A percentile compares a stretch with the other conserved stretches of the same genome.
Evolutionary conservation across 2,888 invertebrate genomes (phyloP).

Genomic region (Acholoe squamosa): DNA sequence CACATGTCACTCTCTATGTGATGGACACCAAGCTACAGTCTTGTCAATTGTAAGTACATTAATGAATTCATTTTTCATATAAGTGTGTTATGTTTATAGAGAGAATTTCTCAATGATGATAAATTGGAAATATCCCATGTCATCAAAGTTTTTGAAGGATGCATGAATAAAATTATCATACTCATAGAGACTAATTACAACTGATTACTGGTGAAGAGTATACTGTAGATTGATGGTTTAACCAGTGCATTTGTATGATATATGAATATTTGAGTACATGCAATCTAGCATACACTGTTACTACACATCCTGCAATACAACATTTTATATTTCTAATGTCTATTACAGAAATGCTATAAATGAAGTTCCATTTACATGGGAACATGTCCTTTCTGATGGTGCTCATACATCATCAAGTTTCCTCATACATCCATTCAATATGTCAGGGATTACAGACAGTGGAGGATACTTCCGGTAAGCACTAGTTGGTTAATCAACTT

Average conservation of each 20-base stretch:
- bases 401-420: background rate
- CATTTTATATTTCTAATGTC: background rate
- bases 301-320: background rate
- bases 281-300: background rate
- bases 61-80: background rate
- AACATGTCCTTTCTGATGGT: background rate
- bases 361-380: background rate
- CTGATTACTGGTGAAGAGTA: no score
- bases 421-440: background rate
- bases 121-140: background rate
- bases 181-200: no score
- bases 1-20: conserved; percentile 17
- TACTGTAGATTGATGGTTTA: background rate
- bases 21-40: background rate
- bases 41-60: background rate
- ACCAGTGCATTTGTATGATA: background rate
- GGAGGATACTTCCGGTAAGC: background rate
- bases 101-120: background rate
- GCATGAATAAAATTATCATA: background rate
- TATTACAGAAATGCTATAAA: background rate
- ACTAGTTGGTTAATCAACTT: background rate
- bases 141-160: background rate
- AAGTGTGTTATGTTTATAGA: background rate
- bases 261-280: background rate
- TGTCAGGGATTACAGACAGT: no score